Base-by-base conservation (phyloP, 2,797 vertebrate genomes). In the Notamacropus eugenii region DNA sequence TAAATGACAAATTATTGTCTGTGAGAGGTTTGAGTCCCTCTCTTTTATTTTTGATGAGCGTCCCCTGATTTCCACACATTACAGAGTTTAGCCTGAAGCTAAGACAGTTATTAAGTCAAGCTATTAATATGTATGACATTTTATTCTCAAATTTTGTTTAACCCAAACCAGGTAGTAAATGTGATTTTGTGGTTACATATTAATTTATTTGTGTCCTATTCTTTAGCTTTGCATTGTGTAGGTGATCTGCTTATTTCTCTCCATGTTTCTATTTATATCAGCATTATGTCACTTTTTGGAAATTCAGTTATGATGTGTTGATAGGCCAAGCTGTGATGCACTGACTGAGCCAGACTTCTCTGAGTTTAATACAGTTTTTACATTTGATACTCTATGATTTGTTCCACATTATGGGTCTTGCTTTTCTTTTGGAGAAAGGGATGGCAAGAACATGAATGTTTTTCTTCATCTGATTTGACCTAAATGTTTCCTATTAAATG, bases 91-190 rank as follows among this genome's bases (percentile, higher is more conserved):
- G 94, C 13, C 6, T 56, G 40, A 40, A 56, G 91, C n/a, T n/a
- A 27, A 19, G 19, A 91, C 22, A 56, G 95, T 74, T 91, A 55
- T 90, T 57, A n/a, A 90, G 54, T 82, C 27, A 10, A 96, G 56
- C 29, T 82, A 46, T 56, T 91, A 54, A 12, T 58, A 57, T 50
- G 93, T 74, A 93, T 59, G 59, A 54, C 91, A 28, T 54, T 57
- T 59, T 54, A 90, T 91, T 34, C 3, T 93, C 92, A 90, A 58
- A 46, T 67, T 31, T 56, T 54, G 87, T 40, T 91, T 93, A 93
- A 94, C 34, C 12, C 22, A 87, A 46, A 14, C 22, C 40, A 87
- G 54, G 29, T 19, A 52, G 54, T 90, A 56, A 91, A n/a, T 96
- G 19, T 62, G 58, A 95, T 50, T 46, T 87, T 50, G 4, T 87